Evolutionary conservation across 2,797 vertebrate species (phyloP), one percentile per base, ranked within the genome.

Genomic region (Labeo calbasu): DNA sequence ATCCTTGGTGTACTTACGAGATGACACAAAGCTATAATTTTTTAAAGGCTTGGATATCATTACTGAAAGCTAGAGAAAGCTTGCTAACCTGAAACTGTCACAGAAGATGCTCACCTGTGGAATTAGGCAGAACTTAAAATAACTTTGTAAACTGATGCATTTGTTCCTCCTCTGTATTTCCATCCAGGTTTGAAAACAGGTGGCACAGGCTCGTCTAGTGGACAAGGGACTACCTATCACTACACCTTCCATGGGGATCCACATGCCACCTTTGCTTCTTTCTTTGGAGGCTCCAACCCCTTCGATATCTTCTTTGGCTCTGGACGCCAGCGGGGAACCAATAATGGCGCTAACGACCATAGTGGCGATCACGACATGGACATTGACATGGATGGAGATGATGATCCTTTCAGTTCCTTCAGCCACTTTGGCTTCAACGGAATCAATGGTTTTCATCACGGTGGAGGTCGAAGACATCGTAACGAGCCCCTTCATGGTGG

Each of bases 221-320:
- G 95, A 86, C 96, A 96, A 19, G 96, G 97, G 32, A 96, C 90
- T 93, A 96, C 94, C 0, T 96, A 98, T 93, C 97, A 99, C 93
- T 99, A 99, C 93, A 99, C 98, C 83, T 99, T 99, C 93, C 98
- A 99, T 0, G 98, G 98, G 84, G 98, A 99, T 91, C 98, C 98
- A 11, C 98, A 99, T 0, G 98, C 98, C 88, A 99, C 98, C 50
- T 99, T 99, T 0, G 97, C 97, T 0, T 98, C 98, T 85, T 99
- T 99, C 93, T 99, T 99, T 0, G 98, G 98, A 2, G 98, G 98
- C 89, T 98, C 98, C 92, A 99, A 98, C 90, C 98, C 98, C 83
- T 99, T 99, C 0, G 98, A 99, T 91, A 96, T 99, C 93, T 99
- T 99, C 91, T 99, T 99, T 0, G 94, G 96, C 85, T 96, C 96